These are phyloP conservation scores for Branchinecta lindahli DNA, from an alignment of 1,140 invertebrate species.

Conservation along the genomic window DNA sequence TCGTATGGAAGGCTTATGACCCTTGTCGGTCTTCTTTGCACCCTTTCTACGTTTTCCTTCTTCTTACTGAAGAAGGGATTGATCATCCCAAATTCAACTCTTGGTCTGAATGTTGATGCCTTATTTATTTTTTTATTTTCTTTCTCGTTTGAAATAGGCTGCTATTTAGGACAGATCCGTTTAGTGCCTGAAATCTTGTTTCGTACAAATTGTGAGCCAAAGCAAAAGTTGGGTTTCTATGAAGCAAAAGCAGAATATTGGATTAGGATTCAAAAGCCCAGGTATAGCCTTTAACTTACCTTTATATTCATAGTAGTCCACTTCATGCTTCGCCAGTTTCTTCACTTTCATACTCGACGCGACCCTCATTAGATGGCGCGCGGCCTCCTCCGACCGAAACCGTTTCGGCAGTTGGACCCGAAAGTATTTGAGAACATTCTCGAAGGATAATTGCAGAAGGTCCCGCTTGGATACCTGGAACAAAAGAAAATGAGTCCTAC, in stretches of 20 bases:
- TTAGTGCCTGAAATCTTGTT: no score
- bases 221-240: no score
- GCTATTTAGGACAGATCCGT: no score
- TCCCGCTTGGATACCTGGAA: conserved; percentile 68
- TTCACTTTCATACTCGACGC: conserved; percentile 85
- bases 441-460: conserved; percentile 87
- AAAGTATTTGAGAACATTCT: conserved; percentile 79
- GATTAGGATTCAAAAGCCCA: no score
- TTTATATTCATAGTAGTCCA: conserved; percentile 72
- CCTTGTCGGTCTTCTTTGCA: no score
- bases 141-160: neutral
- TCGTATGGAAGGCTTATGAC: no score
- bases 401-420: conserved; percentile 91
- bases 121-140: conserved; percentile 35
- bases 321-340: conserved; percentile 87
- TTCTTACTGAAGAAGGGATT: no score
- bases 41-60: no score
- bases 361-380: conserved; percentile 70
- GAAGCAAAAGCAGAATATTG: no score
- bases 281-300: conserved; percentile 35
- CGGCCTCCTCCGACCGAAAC: conserved; percentile 75
- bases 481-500: conserved; percentile 22
- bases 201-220: no score
- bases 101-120: no score
- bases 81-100: no score